Evolutionary conservation across 2,797 vertebrate species (phyloP), one percentile per base, ranked within the genome.

Genomic region (Galaxias olidus): DNA sequence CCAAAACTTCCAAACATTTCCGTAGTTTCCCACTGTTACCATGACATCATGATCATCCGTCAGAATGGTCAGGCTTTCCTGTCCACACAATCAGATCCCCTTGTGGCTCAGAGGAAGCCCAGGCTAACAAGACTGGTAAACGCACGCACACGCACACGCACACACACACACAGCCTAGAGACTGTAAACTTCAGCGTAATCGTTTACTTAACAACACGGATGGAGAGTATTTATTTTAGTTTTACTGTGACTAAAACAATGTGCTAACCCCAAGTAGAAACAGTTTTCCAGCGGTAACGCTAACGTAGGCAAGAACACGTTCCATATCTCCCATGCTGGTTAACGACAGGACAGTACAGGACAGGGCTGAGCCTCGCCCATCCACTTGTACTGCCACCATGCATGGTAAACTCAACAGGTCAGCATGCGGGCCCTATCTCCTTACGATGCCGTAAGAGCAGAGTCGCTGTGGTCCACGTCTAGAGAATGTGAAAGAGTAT

Each of bases 81-180:
- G 5, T 40, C 19, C 11, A 20, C 18, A 30, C 11, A 55, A 11
- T 20, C 52, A 54, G 12, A 4, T 10, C 52, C 60, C 62, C 64
- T 73, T 65, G 45, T 30, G 63, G 72, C 74, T 67, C 57, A 63
- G 75, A 74, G 82, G 78, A 83, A 76, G 77, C 76, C 48, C n/a
- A 81, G 80, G 79, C 82, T 84, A 82, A 78, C 74, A 71, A 76
- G 64, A 60, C 19, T 14, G 66, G 64, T 60, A 3, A n/a, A 80
- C 63, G 49, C 66, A 77, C 53, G 75, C 62, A 77, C 5, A 80
- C 63, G 65, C 59, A 73, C 53, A 68, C 57, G 61, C 49, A 43
- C 44, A 47, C 44, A 13, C 45, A 56, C 30, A 48, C 40, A 40
- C 52, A 64, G 45, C 9, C 9, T 9, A 10, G 45, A 47, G 45